These are phyloP conservation scores for Cnemophilus loriae DNA, from an alignment of 2,113 vertebrate species.

Conservation along the genomic window DNA sequence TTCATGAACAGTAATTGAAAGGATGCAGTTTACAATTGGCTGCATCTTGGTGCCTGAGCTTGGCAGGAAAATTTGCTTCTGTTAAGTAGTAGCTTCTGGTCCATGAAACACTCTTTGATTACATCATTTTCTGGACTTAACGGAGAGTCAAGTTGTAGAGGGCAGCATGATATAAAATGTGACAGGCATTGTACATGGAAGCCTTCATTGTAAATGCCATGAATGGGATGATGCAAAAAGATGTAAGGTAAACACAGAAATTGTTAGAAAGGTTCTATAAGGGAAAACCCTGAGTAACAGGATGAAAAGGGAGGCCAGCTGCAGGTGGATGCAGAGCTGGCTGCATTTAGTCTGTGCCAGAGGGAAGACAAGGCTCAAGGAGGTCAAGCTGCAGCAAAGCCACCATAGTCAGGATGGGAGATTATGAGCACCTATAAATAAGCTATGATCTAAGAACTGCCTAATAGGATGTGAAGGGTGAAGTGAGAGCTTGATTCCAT, in stretches of 20 bases:
- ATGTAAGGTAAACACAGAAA: neutral
- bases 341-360: neutral
- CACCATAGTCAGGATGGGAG: neutral
- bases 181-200: neutral
- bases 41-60: neutral
- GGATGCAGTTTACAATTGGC: neutral
- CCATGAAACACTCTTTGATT: neutral
- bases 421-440: neutral
- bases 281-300: neutral
- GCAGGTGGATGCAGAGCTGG: neutral
- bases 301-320: neutral
- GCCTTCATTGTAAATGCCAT: neutral
- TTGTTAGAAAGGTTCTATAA: neutral
- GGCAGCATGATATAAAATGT: neutral
- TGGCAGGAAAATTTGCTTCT: neutral
- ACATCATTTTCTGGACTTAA: neutral
- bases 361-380: neutral
- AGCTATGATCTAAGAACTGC: neutral
- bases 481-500: constrained; percentile 11
- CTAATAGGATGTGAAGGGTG: constrained; percentile 36
- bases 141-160: neutral
- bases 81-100: neutral
- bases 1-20: neutral
- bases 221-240: neutral
- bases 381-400: neutral